phyloP scores from a whole-genome alignment of 1,140 invertebrate genomes.

The Papilio polytes region DNA sequence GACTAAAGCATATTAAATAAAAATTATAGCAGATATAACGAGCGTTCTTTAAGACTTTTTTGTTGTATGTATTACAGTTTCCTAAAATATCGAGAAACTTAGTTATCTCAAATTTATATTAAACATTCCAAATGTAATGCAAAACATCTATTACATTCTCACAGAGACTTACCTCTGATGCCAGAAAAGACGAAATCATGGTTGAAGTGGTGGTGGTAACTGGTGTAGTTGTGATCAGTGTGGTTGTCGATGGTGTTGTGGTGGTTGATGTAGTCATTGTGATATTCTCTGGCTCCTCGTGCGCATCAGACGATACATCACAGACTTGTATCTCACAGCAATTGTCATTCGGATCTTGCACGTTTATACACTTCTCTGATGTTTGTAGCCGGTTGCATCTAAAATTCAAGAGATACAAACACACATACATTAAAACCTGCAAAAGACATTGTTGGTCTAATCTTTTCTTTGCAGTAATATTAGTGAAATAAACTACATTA shows the following conservation, averaged over 20 bases:
- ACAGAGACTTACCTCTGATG: conserved; percentile 37
- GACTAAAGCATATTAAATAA: no score
- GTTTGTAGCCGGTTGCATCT: conserved; percentile 84
- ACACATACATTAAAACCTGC: no score
- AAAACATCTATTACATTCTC: no score
- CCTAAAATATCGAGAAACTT: no score
- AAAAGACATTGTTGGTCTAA: no score
- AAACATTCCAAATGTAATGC: no score
- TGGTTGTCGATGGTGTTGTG: conserved; percentile 36
- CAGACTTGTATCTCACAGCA: conserved; percentile 94
- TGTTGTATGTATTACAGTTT: no score
- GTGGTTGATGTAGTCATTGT: conserved; percentile 50
- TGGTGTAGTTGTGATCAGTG: conserved; percentile 43
- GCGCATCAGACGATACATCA: conserved; percentile 90
- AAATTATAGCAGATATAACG: no score
- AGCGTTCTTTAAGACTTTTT: no score
- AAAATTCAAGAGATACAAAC: background rate
- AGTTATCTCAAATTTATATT: no score
- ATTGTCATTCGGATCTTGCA: conserved; percentile 89
- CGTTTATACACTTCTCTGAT: conserved; percentile 89
- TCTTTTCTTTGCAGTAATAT: no score
- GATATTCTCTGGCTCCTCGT: conserved; percentile 84
- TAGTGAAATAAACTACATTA: no score
- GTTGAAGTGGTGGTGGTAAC: conserved; percentile 67
- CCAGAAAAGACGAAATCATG: background rate